Evolutionary conservation across 2,797 vertebrate genomes (phyloP), one percentile per base, ranked within the genome.

Genomic region (Gephyroberyx darwinii): DNA sequence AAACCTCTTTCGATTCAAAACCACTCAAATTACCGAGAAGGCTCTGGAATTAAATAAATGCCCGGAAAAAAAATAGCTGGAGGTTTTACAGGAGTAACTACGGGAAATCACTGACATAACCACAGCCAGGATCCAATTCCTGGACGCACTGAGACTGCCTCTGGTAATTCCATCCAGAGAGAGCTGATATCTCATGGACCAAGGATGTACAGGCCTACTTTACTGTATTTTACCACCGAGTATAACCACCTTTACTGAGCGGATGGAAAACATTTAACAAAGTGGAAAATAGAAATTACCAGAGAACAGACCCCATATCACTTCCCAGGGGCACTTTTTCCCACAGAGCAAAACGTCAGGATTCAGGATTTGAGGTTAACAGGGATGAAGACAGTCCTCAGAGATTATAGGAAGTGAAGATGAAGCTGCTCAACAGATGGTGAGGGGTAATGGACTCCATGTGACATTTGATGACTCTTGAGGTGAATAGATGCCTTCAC

Each of bases 361-460:
- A 48, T 14, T 73, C 6, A 31, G 63, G 78, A 79, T 89, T 84
- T 77, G 30, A 80, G 85, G 80, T 83, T 74, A 80, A n/a, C 4
- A 0, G 30, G 41, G 75, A 77, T 84, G 39, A 77, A n/a, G 39
- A 37, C 47, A 13, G 45, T 57, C 73, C 20, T 78, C 71, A 26
- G 26, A 63, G 76, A 69, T 67, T 67, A 55, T 41, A 41, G 31
- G 33, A 37, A n/a, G 14, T 47, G 58, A 60, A 64, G 70, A 54
- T 62, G 50, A 33, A 12, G 26, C 35, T 3, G 3, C 30, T 68
- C 17, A 64, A 45, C 70, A 84, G 75, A 84, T 78, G 77, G 81
- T 51, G 35, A 47, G 57, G 64, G 51, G 59, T 60, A 48, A 47
- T 20, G 12, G 37, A 65, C 62, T 58, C 58, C 54, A 35, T 53